Conservation (phyloP, 2,888 invertebrate genomes). For the Amaurobius ferox region DNA sequence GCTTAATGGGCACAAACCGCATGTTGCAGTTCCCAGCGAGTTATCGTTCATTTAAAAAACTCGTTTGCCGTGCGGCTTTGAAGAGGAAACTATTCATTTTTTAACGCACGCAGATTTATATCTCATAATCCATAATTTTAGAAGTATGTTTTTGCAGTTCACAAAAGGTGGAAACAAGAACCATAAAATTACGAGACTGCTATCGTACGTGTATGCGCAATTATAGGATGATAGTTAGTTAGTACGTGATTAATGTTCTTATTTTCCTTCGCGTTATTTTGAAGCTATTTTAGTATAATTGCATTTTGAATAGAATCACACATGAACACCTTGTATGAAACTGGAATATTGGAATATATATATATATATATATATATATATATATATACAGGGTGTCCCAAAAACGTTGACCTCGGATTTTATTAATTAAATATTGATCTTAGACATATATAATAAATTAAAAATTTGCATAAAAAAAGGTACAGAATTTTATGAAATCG, state of each 20-base stretch:
- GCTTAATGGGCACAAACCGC: constrained; percentile 25
- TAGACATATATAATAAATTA: too few relatives aligned
- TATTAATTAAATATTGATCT: too few relatives aligned
- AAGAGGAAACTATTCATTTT: constrained; percentile 17
- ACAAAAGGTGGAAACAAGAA: neutral
- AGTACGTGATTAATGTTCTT: neutral
- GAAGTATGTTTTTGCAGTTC: constrained; percentile 3
- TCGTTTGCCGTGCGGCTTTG: constrained; percentile 10
- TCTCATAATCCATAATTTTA: constrained; percentile 22
- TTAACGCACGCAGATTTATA: constrained; percentile 39
- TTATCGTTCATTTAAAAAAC: constrained; percentile 30
- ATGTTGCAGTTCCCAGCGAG: constrained; percentile 41
- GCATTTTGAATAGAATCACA: neutral
- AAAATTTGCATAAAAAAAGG: too few relatives aligned
- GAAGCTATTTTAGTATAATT: neutral
- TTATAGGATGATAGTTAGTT: neutral
- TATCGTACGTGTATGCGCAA: neutral
- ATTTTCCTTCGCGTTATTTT: neutral
- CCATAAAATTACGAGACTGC: neutral
- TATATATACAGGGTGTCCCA: too few relatives aligned
- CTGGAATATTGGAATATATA: too few relatives aligned
- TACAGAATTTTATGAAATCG: too few relatives aligned
- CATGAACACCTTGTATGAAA: neutral
- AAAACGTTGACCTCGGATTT: too few relatives aligned
- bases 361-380: too few relatives aligned